phyloP scores from a whole-genome alignment of 2,113 vertebrate genomes.

The Trichechus manatus region DNA sequence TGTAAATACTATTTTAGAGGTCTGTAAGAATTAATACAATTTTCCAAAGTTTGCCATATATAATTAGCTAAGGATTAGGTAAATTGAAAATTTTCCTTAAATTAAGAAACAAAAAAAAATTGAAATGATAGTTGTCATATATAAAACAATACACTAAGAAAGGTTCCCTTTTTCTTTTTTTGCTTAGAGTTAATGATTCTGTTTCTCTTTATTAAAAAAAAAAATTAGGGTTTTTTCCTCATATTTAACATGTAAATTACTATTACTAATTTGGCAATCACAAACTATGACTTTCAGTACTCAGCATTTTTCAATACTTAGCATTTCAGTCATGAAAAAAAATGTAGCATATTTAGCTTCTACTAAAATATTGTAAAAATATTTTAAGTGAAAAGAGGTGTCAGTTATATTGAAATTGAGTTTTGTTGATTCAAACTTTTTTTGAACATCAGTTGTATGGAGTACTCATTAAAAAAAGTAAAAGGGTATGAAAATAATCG shows the following conservation, averaged over 20 bases:
- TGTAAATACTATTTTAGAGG: slow-evolving; percentile 27
- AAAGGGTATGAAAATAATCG: slow-evolving; percentile 41
- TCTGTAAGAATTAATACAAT: background rate
- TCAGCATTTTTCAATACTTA: background rate
- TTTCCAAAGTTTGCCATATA: background rate
- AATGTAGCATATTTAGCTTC: background rate
- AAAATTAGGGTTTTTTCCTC: background rate
- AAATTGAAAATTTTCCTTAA: background rate
- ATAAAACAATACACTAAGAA: slow-evolving; percentile 21
- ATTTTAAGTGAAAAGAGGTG: slow-evolving; percentile 21
- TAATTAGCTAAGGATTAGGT: background rate
- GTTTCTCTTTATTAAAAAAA: background rate
- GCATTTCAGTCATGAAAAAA: slow-evolving; percentile 36
- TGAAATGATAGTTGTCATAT: background rate
- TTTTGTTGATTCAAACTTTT: slow-evolving; percentile 14
- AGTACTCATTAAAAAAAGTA: background rate
- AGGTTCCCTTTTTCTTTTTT: slow-evolving; percentile 22
- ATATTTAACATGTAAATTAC: slow-evolving; percentile 40
- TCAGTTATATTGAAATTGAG: slow-evolving; percentile 9
- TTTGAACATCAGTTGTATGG: background rate
- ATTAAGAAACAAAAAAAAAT: background rate
- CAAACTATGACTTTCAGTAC: background rate
- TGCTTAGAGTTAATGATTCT: slow-evolving; percentile 34
- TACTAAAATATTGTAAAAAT: background rate
- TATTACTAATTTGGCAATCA: slow-evolving; percentile 21